Base-by-base conservation (phyloP, 2,797 vertebrate species). In the Amblyopsis hoosieri region DNA sequence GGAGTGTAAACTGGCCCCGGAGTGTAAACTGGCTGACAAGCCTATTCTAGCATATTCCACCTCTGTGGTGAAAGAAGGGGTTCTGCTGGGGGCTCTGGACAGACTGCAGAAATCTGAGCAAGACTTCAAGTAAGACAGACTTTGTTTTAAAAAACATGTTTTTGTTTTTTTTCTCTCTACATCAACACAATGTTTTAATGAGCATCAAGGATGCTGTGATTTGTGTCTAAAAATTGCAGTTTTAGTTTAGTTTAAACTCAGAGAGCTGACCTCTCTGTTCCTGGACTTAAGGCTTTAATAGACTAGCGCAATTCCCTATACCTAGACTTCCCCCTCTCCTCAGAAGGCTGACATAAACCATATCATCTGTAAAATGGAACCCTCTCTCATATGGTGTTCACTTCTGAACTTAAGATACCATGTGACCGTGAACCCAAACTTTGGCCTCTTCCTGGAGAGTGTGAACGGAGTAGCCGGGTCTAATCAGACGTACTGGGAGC, bases 401-500 rank as follows among this genome's bases (percentile, higher is more conserved):
- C 19, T 57, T 42, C 14, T 12, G 3, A 29, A 29, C 23, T 19
- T 67, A 91, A 89, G 70, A 91, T 89, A 74, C 88, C 72, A 1
- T 29, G 69, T 88, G 59, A 79, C 4, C 42, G 83, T 84, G 57
- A 63, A 92, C 55, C 66, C 77, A 46, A 53, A 87, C 73, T 88
- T 74, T 14, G 87, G 90, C 31, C 64, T 67, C 54, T 79, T 74
- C 19, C 75, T 90, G 57, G 75, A 87, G 75, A 90, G 87, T 55
- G 85, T 92, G 68, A 93, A 91, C 14, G 90, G 87, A 56, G 69
- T 89, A 13, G 71, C 86, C 72, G 85, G 79, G 65, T 78, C 56
- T 12, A 69, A 89, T 14, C 72, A 81, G n/a, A 87, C 79, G 4
- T 88, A 86, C 87, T 91, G 90, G 91, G 85, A 92, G 84, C 76